Conservation (phyloP, 2,888 invertebrate species). For the Chesias legatella region DNA sequence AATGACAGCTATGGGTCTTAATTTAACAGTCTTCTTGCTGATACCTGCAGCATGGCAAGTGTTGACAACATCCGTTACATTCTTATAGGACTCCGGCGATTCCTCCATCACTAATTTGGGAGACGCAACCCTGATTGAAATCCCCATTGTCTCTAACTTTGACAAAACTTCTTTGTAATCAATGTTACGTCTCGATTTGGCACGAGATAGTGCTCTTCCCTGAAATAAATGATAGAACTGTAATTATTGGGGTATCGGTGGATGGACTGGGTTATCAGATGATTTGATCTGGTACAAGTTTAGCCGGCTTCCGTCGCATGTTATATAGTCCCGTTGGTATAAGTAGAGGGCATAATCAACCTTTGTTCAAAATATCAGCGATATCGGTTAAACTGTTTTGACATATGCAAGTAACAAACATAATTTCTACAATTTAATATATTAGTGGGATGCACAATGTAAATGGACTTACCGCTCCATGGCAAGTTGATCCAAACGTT, state of each 20-base stretch:
- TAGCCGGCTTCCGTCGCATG: too few relatives aligned
- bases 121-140: slow-evolving; percentile 97
- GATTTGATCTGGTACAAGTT: too few relatives aligned
- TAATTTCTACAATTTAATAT: too few relatives aligned
- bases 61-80: slow-evolving; percentile 99
- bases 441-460: too few relatives aligned
- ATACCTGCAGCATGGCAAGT: slow-evolving; percentile 99
- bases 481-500: slow-evolving; percentile 99
- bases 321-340: too few relatives aligned
- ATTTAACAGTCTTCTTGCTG: slow-evolving; percentile 96
- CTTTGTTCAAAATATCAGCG: too few relatives aligned
- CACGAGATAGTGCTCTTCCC: slow-evolving; percentile 98
- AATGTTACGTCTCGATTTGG: slow-evolving; percentile 97
- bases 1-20: slow-evolving; percentile 98
- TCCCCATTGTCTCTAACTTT: slow-evolving; percentile 91
- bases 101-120: slow-evolving; percentile 99
- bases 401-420: too few relatives aligned
- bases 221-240: slow-evolving; percentile 48
- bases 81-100: slow-evolving; percentile 99
- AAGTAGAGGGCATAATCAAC: too few relatives aligned
- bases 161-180: slow-evolving; percentile 95
- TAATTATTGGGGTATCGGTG: too few relatives aligned
- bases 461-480: slow-evolving; percentile 95
- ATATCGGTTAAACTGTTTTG: too few relatives aligned
- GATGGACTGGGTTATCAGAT: too few relatives aligned